Conservation (phyloP, 2,888 invertebrate species). For the Apodemia zela region DNA sequence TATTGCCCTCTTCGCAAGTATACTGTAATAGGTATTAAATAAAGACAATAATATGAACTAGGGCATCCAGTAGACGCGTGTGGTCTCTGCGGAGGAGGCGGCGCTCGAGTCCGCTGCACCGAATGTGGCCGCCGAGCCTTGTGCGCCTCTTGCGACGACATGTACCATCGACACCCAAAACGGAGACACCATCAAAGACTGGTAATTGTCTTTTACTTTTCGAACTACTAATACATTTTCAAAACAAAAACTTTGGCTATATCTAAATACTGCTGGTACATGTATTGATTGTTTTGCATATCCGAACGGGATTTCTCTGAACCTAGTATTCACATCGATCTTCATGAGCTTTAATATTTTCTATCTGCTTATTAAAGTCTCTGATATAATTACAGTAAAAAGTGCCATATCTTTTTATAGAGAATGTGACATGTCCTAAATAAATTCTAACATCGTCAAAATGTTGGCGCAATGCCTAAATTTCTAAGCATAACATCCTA, state of each 20-base stretch:
- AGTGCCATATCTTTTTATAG: slow-evolving; percentile 24
- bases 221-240: too few relatives aligned
- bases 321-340: too few relatives aligned
- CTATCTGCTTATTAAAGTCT: not conserved
- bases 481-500: slow-evolving; percentile 22
- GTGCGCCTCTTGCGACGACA: slow-evolving; percentile 94
- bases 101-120: slow-evolving; percentile 90
- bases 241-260: too few relatives aligned
- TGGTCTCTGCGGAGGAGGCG: slow-evolving; percentile 91
- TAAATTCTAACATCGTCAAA: slow-evolving; percentile 34
- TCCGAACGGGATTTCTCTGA: too few relatives aligned
- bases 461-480: slow-evolving; percentile 33
- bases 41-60: slow-evolving; percentile 36
- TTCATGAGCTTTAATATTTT: too few relatives aligned
- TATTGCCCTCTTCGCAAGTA: too few relatives aligned
- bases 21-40: too few relatives aligned
- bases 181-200: slow-evolving; percentile 89
- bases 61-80: slow-evolving; percentile 81
- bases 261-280: too few relatives aligned
- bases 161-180: slow-evolving; percentile 96
- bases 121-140: slow-evolving; percentile 91
- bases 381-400: slow-evolving; percentile 17
- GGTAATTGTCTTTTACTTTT: slow-evolving; percentile 60
- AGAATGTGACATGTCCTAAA: slow-evolving; percentile 30
- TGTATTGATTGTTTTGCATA: too few relatives aligned